Percentiles rank a stretch among this genome's conserved stretches.
These are phyloP conservation scores for Cheirogaleus major DNA, from an alignment of 2,797 vertebrate genomes.

Conservation along the genomic window DNA sequence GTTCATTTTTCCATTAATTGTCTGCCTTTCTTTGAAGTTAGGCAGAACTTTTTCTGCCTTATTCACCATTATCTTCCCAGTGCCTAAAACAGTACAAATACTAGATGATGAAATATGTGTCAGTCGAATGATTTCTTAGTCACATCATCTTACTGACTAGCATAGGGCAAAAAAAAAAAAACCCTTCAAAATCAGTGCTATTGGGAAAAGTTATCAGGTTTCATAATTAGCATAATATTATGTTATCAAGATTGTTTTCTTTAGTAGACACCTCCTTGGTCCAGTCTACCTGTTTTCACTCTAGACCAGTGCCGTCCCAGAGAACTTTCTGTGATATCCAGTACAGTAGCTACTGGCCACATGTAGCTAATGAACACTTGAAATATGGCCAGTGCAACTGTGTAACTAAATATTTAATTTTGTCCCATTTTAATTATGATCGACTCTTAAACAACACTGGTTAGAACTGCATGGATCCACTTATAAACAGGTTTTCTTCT, in stretches of 20 bases:
- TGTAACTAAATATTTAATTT: background rate
- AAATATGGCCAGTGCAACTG: background rate
- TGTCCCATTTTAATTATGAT: background rate
- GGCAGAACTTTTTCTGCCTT: background rate
- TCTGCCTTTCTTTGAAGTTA: background rate
- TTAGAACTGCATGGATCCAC: background rate
- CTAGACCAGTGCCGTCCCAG: background rate
- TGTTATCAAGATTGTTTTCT: background rate
- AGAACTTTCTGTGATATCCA: background rate
- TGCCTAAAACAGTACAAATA: background rate
- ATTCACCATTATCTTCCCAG: background rate
- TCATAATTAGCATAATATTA: background rate
- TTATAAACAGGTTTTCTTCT: background rate
- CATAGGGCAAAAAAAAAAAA: background rate
- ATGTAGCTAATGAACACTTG: background rate
- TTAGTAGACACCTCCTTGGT: background rate
- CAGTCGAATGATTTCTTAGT: background rate
- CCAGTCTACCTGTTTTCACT: background rate
- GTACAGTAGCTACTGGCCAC: background rate
- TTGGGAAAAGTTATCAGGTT: background rate
- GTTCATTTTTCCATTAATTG: background rate
- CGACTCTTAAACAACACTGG: background rate
- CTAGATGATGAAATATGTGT: background rate
- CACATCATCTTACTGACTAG: background rate
- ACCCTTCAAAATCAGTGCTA: background rate